Percentiles rank a stretch among this genome's conserved stretches.
These are phyloP conservation scores for Corythaixoides concolor DNA, from an alignment of 2,113 vertebrate genomes.

Conservation along the genomic window DNA sequence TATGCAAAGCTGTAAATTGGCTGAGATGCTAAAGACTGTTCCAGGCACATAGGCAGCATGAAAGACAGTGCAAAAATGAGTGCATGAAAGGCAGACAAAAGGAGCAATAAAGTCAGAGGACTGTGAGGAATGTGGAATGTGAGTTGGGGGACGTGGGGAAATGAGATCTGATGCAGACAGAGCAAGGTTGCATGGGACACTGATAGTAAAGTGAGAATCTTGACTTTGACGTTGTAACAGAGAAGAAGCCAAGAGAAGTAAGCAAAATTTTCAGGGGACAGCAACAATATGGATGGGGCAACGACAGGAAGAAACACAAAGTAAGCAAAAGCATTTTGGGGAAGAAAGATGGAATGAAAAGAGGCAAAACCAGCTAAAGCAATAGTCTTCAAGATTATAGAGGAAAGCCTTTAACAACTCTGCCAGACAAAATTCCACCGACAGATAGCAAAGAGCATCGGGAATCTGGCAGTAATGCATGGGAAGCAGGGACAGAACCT, in stretches of 20 bases:
- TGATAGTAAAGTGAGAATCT: neutral
- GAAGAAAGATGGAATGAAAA: neutral
- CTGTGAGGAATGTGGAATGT: conserved; percentile 67
- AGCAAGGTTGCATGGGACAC: neutral
- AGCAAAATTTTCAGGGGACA: neutral
- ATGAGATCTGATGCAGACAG: conserved; percentile 29
- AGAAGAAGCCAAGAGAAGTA: neutral
- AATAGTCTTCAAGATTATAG: neutral
- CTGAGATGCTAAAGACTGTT: conserved; percentile 68
- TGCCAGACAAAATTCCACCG: neutral
- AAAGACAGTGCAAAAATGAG: conserved; percentile 72
- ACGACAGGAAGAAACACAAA: neutral
- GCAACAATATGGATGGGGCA: rapidly evolving
- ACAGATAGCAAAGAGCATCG: neutral
- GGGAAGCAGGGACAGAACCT: neutral
- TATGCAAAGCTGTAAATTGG: conserved; percentile 71
- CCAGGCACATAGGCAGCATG: conserved; percentile 67
- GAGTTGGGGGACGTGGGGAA: conserved; percentile 28
- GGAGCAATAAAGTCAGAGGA: conserved; percentile 69
- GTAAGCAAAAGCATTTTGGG: neutral
- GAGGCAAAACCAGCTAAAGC: neutral
- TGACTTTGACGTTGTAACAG: conserved; percentile 40
- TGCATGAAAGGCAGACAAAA: conserved; percentile 64
- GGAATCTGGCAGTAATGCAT: neutral
- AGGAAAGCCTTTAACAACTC: neutral